Percentiles rank a stretch among this genome's conserved stretches.
phyloP scores from a whole-genome alignment of 2,888 invertebrate genomes.

The Polydrusus pterygomalis region DNA sequence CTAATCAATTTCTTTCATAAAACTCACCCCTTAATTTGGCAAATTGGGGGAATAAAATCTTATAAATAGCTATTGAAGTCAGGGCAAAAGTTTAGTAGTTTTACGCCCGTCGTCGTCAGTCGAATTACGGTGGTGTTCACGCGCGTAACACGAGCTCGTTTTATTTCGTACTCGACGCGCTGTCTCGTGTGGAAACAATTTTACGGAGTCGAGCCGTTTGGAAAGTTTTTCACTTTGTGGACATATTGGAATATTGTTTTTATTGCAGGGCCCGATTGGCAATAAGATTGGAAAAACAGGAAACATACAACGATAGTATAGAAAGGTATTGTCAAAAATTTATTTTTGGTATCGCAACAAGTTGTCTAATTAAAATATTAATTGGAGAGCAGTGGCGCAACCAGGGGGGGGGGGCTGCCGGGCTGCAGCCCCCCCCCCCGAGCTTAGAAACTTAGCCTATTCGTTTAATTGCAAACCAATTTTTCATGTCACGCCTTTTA shows the following conservation, averaged over 20 bases:
- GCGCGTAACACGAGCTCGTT: slow-evolving; percentile 39
- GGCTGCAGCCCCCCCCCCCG: too few relatives aligned
- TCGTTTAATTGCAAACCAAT: too few relatives aligned
- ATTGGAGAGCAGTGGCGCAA: too few relatives aligned
- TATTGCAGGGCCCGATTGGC: slow-evolving; percentile 4
- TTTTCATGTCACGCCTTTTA: too few relatives aligned
- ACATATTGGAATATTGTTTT: slow-evolving; percentile 8
- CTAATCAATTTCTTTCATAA: slow-evolving; percentile 47
- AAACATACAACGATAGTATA: too few relatives aligned
- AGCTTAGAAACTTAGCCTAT: too few relatives aligned
- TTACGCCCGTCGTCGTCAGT: slow-evolving; percentile 49
- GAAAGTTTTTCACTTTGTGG: slow-evolving; percentile 39
- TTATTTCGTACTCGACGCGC: slow-evolving; percentile 30
- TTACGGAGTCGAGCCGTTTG: slow-evolving; percentile 39
- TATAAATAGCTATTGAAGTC: slow-evolving; percentile 55
- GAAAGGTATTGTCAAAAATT: not conserved
- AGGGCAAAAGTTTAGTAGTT: slow-evolving; percentile 52
- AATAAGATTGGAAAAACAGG: not conserved
- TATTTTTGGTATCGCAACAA: not conserved
- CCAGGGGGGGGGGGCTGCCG: too few relatives aligned
- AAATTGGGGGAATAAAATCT: slow-evolving; percentile 54
- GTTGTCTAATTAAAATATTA: too few relatives aligned
- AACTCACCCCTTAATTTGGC: slow-evolving; percentile 50
- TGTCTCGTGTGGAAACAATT: slow-evolving; percentile 44
- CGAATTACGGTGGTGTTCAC: slow-evolving; percentile 49